These are phyloP conservation scores for Drosophila glabriapex DNA, from an alignment of 2,888 invertebrate genomes.

Conservation along the genomic window DNA sequence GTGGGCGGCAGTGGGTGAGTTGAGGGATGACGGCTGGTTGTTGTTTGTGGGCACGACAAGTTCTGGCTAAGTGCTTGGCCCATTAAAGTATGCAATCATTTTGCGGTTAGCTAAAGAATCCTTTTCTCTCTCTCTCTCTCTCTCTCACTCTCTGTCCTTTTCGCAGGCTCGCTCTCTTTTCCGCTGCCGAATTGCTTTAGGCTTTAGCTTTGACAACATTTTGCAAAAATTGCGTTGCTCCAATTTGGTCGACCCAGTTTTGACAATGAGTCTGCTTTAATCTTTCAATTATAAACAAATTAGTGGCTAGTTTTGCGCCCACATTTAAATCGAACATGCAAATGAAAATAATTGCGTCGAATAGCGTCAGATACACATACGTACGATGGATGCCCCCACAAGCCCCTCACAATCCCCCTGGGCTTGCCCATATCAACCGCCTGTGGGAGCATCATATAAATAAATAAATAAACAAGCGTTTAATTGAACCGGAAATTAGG, in stretches of 20 bases:
- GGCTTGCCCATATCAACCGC: slow-evolving; percentile 5
- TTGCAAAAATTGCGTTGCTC: slow-evolving; percentile 5
- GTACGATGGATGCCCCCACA: neutral
- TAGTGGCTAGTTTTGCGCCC: slow-evolving; percentile 44
- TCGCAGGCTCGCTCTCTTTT: slow-evolving; percentile 18
- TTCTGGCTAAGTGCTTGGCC: slow-evolving; percentile 69
- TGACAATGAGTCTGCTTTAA: slow-evolving; percentile 12
- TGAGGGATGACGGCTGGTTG: neutral
- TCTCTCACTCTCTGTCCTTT: neutral
- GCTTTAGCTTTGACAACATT: slow-evolving; percentile 23
- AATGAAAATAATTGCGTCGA: slow-evolving; percentile 19
- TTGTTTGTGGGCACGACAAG: slow-evolving; percentile 23
- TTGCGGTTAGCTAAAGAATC: slow-evolving; percentile 55
- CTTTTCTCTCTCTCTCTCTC: neutral
- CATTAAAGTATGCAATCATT: slow-evolving; percentile 80
- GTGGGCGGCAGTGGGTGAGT: neutral
- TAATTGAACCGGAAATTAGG: slow-evolving; percentile 80
- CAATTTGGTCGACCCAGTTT: slow-evolving; percentile 19
- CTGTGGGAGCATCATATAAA: slow-evolving; percentile 64
- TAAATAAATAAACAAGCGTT: slow-evolving; percentile 78
- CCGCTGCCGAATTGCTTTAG: slow-evolving; percentile 22
- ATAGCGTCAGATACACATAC: slow-evolving; percentile 19
- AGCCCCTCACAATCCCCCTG: neutral
- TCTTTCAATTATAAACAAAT: slow-evolving; percentile 69
- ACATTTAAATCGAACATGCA: slow-evolving; percentile 52